A percentile compares a stretch with the other conserved stretches of the same genome.
These are phyloP conservation scores for Plectrocnemia conspersa DNA, from an alignment of 1,140 invertebrate genomes.

Conservation along the genomic window DNA sequence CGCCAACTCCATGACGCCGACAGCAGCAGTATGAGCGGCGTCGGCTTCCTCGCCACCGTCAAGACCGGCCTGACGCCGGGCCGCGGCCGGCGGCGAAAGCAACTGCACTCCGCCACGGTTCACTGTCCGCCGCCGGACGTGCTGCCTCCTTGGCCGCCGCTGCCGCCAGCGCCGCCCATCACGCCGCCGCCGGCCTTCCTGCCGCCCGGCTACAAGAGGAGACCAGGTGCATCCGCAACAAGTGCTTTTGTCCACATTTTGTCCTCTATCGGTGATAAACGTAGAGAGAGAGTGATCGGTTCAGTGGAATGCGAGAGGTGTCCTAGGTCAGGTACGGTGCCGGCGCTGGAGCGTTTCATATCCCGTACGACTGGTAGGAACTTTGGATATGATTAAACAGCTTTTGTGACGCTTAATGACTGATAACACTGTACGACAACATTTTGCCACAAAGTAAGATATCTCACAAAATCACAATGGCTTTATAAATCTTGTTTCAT, in stretches of 20 bases:
- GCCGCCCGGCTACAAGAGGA: slow-evolving; percentile 43
- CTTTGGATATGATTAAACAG: too few species aligned
- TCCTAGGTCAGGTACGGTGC: too few species aligned
- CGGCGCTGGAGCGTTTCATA: too few species aligned
- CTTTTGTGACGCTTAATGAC: too few species aligned
- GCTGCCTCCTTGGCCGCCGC: slow-evolving; percentile 48
- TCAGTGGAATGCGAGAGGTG: too few species aligned
- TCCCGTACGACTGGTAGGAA: too few species aligned
- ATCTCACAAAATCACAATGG: too few species aligned
- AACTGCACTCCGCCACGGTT: slow-evolving; percentile 53
- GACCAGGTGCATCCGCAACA: slow-evolving; percentile 25
- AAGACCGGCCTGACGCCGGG: slow-evolving; percentile 63
- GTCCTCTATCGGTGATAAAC: not conserved
- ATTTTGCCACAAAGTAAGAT: too few species aligned
- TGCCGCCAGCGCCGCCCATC: slow-evolving; percentile 48
- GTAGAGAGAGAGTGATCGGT: not conserved
- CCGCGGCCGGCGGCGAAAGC: slow-evolving; percentile 55
- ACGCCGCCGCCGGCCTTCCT: slow-evolving; percentile 48
- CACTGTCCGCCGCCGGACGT: slow-evolving; percentile 49
- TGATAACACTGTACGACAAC: too few species aligned
- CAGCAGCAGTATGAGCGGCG: slow-evolving; percentile 53
- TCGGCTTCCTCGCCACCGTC: slow-evolving; percentile 57
- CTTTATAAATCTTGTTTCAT: too few species aligned
- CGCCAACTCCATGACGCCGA: not conserved
- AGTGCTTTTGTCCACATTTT: slow-evolving; percentile 1